phyloP scores from a whole-genome alignment of 2,113 vertebrate species.

The Coracopsis vasa region DNA sequence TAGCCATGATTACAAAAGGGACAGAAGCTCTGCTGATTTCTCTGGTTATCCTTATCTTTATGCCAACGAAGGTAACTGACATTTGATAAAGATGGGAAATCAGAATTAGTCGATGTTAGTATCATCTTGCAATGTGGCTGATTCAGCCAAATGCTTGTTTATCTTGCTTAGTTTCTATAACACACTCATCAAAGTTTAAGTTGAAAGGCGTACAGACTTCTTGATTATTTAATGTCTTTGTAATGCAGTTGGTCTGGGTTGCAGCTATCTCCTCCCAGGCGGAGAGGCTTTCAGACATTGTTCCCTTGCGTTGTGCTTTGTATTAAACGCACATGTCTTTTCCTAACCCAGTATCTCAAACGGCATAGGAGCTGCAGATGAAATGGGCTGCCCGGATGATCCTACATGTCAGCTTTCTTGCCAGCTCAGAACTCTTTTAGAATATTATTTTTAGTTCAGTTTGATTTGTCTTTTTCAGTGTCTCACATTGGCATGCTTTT shows the following conservation, averaged over 20 bases:
- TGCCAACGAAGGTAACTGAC: not conserved
- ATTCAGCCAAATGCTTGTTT: slow-evolving; percentile 5
- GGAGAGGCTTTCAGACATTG: not conserved
- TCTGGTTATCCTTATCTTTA: not conserved
- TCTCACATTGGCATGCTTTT: not conserved
- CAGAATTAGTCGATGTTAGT: not conserved
- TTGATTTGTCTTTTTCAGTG: not conserved
- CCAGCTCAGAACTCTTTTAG: not conserved
- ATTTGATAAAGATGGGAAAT: not conserved
- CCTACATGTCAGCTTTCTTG: not conserved
- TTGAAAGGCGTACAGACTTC: not conserved
- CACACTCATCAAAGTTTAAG: not conserved
- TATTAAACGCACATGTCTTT: not conserved
- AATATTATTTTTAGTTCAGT: not conserved
- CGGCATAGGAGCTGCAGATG: not conserved
- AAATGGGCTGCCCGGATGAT: not conserved
- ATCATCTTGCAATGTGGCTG: not conserved
- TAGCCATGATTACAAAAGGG: not conserved
- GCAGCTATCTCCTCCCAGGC: not conserved
- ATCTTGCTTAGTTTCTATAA: not conserved
- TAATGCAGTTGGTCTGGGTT: not conserved
- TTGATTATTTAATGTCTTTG: not conserved
- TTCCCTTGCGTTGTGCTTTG: not conserved
- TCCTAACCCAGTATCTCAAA: not conserved
- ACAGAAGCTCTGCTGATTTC: not conserved